Evolutionary conservation across 2,113 vertebrate genomes (phyloP), one percentile per base, ranked within the genome.

Genomic region (Callithrix jacchus): DNA sequence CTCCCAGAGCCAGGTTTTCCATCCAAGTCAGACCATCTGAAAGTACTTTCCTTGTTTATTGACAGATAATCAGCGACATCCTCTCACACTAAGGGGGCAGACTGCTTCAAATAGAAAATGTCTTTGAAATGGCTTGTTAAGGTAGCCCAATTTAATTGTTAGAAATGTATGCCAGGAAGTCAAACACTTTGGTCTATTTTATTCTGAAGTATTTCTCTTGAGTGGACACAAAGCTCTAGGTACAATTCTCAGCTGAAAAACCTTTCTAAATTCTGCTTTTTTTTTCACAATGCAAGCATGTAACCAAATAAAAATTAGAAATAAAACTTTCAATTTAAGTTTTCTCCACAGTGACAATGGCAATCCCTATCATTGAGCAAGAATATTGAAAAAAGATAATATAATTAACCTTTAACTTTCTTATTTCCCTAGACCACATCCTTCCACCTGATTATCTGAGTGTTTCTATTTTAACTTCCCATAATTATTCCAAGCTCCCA

Each of bases 21-120:
- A 94, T 94, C 89, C 66, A 93, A 95, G 83, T 70, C 49, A 96
- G 84, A 92, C n/a, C 70, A 95, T 95, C 87, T 95, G 88, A 87
- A 89, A 54, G 54, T 90, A 90, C 94, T 94, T 94, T 71, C 83
- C 80, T 84, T 95, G 94, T 96, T 97, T 95, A 80, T 32, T 74
- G 35, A 32, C 91, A 79, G 42, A 93, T 79, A 85, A 97, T 92
- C 87, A 95, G 58, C 88, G 77, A 54, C 66, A 87, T 80, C 83
- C 86, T 88, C 88, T 95, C 73, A 76, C 17, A 9, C 16, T 54
- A 37, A 79, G 27, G 30, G 25, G 68, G 73, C 79, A 86, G 73
- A 74, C n/a, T 42, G 6, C 68, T 97, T 97, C 82, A 94, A 71
- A 97, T 82, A 89, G 73, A 66, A 95, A 95, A 80, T 42, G 18